Base-by-base conservation (phyloP, 2,113 vertebrate genomes). In the Mus spicilegus region DNA sequence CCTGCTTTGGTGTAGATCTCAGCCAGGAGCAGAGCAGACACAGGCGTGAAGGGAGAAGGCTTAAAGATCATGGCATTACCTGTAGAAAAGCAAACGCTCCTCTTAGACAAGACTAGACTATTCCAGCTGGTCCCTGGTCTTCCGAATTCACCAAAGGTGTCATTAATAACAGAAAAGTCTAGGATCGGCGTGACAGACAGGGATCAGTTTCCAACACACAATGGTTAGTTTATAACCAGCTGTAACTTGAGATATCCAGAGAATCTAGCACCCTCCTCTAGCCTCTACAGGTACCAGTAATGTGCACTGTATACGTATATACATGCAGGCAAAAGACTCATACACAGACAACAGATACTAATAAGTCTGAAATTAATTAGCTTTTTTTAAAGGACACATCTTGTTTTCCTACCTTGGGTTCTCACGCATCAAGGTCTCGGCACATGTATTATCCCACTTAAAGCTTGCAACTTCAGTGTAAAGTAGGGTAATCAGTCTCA, bases 41-140 rank as follows among this genome's bases (percentile, higher is more conserved):
- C 54, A 0, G 99, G 99, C 0, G 99, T 98, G 98, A 99, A 99
- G 14, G 99, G 99, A 65, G 99, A 99, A 0, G 99, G 99, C 96
- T 99, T 99, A 93, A 98, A 99, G 70, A 99, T 97, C 99, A 99
- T 99, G 28, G 99, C 99, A 4, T 99, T 99, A 56, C 99, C 99
- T 99, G 56, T 46, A 2, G 2, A 80, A 92, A 91, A n/a, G 67
- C 19, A 90, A 65, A 14, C 2, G 42, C 39, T 14, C 72, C 72
- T 42, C 63, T 28, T 11, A 39, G 3, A 5, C 93, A 49, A 39
- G 36, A 33, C 36, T 3, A 63, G 17, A 51, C 1, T 7, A 33
- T 5, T 26, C 65, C 49, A 56, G 4, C 4, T 36, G 14, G 11
- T 39, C 39, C 56, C 67, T 65, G 3, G 1, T 49, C 10, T 13